A percentile compares a stretch with the other conserved stretches of the same genome.
Evolutionary conservation across 2,113 vertebrate genomes (phyloP).

Genomic region (Numenius arquata): DNA sequence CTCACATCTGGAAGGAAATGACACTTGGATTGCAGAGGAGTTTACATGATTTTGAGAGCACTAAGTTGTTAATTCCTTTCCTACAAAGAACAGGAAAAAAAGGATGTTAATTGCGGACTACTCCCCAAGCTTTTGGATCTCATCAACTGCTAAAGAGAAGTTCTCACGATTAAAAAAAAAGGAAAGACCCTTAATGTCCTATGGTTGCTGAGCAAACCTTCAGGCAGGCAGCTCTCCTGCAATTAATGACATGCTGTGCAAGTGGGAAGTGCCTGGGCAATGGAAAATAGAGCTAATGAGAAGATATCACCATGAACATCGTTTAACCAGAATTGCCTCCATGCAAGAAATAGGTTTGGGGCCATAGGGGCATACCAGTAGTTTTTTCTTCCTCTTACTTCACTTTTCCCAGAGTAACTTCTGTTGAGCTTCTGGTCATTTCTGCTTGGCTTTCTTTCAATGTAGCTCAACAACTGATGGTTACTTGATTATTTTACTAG

Average conservation of each 20-base stretch:
- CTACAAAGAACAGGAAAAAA: neutral
- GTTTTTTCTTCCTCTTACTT: neutral
- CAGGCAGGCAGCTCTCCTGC: conserved; percentile 13
- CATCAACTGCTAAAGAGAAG: conserved; percentile 17
- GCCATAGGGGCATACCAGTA: neutral
- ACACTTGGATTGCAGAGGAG: neutral
- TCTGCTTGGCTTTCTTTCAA: neutral
- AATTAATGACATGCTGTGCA: conserved; percentile 22
- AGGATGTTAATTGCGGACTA: conserved; percentile 5
- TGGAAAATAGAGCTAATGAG: conserved; percentile 19
- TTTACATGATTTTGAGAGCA: neutral
- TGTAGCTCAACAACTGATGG: neutral
- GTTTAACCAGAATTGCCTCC: neutral
- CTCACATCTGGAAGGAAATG: conserved; percentile 40
- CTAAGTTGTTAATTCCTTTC: neutral
- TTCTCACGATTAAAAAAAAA: neutral
- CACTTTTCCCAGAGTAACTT: neutral
- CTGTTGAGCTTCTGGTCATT: neutral
- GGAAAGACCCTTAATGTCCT: conserved; percentile 5
- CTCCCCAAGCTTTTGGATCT: conserved; percentile 36
- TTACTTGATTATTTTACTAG: neutral
- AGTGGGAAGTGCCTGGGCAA: neutral
- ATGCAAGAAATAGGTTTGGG: neutral
- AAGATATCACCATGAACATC: neutral
- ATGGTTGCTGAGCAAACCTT: conserved; percentile 13